Base-by-base conservation (phyloP, 2,113 vertebrate species). In the Rynchops niger region DNA sequence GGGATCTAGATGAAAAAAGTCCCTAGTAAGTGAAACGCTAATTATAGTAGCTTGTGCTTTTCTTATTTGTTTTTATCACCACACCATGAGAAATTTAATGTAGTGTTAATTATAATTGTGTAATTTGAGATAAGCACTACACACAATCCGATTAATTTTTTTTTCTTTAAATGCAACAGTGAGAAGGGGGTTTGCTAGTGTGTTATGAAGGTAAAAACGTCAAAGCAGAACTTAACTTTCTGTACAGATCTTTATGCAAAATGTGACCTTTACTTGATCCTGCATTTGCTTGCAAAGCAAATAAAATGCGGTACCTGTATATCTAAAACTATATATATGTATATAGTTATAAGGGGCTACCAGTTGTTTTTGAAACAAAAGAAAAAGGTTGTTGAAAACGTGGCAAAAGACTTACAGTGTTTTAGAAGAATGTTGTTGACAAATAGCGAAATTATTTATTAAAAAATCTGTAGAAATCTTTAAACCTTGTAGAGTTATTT, bases 161-260 rank as follows among this genome's bases (percentile, higher is more conserved):
- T 76, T 66, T 84, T 59, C 43, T 74, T 93, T n/a, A 70, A 65
- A n/a, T 47, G 25, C 14, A 56, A 26, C 23, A 61, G 26, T 66
- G 26, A 61, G 86, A 73, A 32, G 22, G 55, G 23, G 13, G 25
- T 62, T 85, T 97, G 67, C 82, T 70, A 23, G 50, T 82, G 50
- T 82, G 66, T 63, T 79, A 19, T 10, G 22, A 56, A 80, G 56
- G 50, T 84, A 76, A 70, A 85, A 52, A 27, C 0, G 1, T 40
- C 36, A 43, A 59, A 90, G 74, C 27, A 67, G 83, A 73, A 56
- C 82, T 88, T 73, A 5, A 11, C 81, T 67, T 49, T 72, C 70
- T 65, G 40, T 61, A 34, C 67, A 93, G 93, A 73, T 86, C 34
- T 92, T 91, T 65, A 69, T 85, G 61, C 86, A 77, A 94, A 93